A percentile compares a stretch with the other conserved stretches of the same genome.
Evolutionary conservation across 2,797 vertebrate genomes (phyloP).

Genomic region (Ctenopoma multispine): DNA sequence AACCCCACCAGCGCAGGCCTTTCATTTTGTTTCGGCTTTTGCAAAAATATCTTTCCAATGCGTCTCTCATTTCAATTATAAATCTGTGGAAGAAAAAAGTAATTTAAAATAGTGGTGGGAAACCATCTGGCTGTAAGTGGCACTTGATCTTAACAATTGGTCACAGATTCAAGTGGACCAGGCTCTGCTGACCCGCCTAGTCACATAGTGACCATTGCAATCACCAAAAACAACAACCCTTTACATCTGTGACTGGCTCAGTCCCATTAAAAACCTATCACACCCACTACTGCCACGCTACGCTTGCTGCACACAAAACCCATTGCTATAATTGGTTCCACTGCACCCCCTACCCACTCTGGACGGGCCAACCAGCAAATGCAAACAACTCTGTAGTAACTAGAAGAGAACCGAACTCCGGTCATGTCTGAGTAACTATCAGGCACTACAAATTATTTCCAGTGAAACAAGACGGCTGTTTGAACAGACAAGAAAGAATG

Average conservation of each 20-base stretch:
- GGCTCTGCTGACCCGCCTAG: conserved; percentile 34
- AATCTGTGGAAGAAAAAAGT: conserved; percentile 47
- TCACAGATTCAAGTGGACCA: conserved; percentile 51
- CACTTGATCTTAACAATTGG: conserved; percentile 60
- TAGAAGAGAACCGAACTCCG: conserved; percentile 54
- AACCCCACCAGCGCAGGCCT: conserved; percentile 31
- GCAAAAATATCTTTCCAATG: conserved; percentile 26
- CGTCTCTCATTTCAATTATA: conserved; percentile 52
- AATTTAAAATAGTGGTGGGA: conserved; percentile 53
- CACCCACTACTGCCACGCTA: conserved; percentile 62
- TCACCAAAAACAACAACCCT: conserved; percentile 69
- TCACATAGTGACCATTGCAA: conserved; percentile 60
- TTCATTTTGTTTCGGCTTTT: conserved; percentile 31
- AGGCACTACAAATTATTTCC: conserved; percentile 60
- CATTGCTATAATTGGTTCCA: conserved; percentile 79
- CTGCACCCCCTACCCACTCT: conserved; percentile 67
- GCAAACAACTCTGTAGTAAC: conserved; percentile 58
- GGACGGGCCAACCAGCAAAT: conserved; percentile 62
- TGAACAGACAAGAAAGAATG: conserved; percentile 25
- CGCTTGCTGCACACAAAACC: conserved; percentile 70
- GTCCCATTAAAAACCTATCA: conserved; percentile 80
- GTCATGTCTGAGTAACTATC: conserved; percentile 51
- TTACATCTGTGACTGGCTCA: conserved; percentile 72
- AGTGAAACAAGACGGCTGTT: conserved; percentile 37
- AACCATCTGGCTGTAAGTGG: conserved; percentile 48